Evolutionary conservation across 2,113 vertebrate species (phyloP).

Genomic region (Siniperca chuatsi): DNA sequence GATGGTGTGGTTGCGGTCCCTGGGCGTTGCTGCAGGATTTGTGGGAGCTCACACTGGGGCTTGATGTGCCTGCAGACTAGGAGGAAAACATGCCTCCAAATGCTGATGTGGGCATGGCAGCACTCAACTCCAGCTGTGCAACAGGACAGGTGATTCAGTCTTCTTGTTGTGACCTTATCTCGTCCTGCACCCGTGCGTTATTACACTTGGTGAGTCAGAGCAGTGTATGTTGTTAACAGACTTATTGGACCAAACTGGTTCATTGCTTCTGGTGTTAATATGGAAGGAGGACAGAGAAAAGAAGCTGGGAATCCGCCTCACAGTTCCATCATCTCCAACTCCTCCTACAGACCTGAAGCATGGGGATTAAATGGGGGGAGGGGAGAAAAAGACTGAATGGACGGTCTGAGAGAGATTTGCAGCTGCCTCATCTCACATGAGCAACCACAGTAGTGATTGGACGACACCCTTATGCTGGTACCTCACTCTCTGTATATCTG

Average conservation of each 20-base stretch:
- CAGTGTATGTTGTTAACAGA: conserved; percentile 16
- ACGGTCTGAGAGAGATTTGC: conserved; percentile 70
- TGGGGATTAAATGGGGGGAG: conserved; percentile 80
- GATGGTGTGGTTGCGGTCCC: conserved; percentile 71
- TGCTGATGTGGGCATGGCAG: conserved; percentile 57
- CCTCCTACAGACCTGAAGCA: conserved; percentile 73
- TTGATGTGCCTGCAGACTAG: conserved; percentile 57
- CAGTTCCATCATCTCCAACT: conserved; percentile 66
- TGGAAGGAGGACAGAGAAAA: conserved; percentile 40
- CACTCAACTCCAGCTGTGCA: conserved; percentile 63
- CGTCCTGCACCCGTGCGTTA: conserved; percentile 22
- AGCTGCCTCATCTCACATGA: conserved; percentile 74
- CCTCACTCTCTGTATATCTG: conserved; percentile 36
- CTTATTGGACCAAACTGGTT: conserved; percentile 13
- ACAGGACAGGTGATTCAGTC: conserved; percentile 59
- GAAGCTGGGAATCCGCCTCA: conserved; percentile 47
- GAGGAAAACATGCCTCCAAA: conserved; percentile 38
- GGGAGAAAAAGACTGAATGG: conserved; percentile 76
- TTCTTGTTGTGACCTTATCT: conserved; percentile 51
- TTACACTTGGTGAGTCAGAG: conserved; percentile 34
- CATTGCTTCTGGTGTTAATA: conserved; percentile 24
- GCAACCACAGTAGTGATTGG: conserved; percentile 69
- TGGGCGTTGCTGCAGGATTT: conserved; percentile 83
- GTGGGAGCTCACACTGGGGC: conserved; percentile 51
- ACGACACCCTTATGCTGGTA: conserved; percentile 60